Evolutionary conservation across 1,140 invertebrate genomes (phyloP).

Genomic region (Solen grandis): DNA sequence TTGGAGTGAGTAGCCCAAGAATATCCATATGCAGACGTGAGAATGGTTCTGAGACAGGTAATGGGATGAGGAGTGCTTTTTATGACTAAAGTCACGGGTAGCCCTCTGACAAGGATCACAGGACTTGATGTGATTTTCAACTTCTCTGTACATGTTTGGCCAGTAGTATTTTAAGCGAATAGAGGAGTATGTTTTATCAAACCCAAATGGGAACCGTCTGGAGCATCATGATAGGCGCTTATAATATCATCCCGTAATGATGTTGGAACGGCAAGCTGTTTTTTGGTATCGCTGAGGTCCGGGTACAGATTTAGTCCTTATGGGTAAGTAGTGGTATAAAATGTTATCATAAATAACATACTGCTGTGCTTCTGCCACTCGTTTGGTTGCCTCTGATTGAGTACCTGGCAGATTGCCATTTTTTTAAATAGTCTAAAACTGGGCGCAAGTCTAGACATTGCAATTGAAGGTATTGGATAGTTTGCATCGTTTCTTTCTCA

Average conservation of each 20-base stretch:
- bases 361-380: constrained; percentile 1
- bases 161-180: too few relatives aligned
- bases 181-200: too few relatives aligned
- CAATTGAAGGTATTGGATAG: not conserved
- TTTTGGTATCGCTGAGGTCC: not conserved
- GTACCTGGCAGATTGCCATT: not conserved
- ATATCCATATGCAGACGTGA: constrained; percentile 12
- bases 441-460: not conserved
- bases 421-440: not conserved
- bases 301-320: not conserved
- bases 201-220: not conserved
- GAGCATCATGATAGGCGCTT: not conserved
- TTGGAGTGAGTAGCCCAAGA: constrained; percentile 34
- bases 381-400: not conserved
- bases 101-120: constrained; percentile 8
- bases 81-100: not conserved
- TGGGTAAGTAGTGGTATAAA: not conserved
- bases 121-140: constrained; percentile 2
- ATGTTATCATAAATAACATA: not conserved
- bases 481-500: too few relatives aligned
- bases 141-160: not conserved
- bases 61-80: not conserved
- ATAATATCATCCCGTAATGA: not conserved
- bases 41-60: constrained; percentile 4
- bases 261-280: not conserved